Evolutionary conservation across 2,888 invertebrate species (phyloP), one percentile per base, ranked within the genome.

Genomic region (Vandiemenella viatica): DNA sequence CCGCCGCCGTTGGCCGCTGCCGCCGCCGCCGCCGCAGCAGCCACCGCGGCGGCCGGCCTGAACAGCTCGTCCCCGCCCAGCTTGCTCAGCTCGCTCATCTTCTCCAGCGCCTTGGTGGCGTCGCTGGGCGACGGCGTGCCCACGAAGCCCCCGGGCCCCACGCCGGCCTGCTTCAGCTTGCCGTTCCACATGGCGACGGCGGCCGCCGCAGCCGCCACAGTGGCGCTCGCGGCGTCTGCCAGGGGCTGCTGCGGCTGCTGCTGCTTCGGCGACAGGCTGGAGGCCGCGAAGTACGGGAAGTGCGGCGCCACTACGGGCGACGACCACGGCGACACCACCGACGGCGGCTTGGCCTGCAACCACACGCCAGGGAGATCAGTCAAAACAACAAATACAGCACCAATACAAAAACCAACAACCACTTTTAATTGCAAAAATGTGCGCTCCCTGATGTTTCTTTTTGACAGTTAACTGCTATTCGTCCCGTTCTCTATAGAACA

Each of bases 81-180:
- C 61, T 89, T 80, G 60, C 88, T 89, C 59, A 90, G 71, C 62
- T 90, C 89, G 60, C 85, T 87, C 89, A 90, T 88, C 65, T 90
- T 89, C 63, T 90, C 90, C 48, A 90, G 66, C 6, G 90, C 89
- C 65, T 89, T 90, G 13, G 84, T 83, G 0, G 88, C 87, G 60
- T 88, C 88, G 59, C 77, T 86, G 0, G 86, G 83, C 10, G 59
- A 58, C n/a, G 58, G 54, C 45, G 50, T 48, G 20, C 51, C 46
- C n/a, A 48, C 54, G 26, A 55, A 57, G 17, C 56, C 50, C n/a
- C 52, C 43, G 20, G 57, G 56, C 13, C 58, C 77, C 1, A 80
- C 76, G 1, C 65, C 65, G 2, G 66, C 67, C 55, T 81, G 74
- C 62, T 87, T 86, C 57, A 81, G 67, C 66, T 87, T 87, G 51